Conservation (phyloP, 2,113 vertebrate species). For the human (Homo sapiens) region GRCh38 chr18:4485001-4485500, state of each 20-base stretch:
- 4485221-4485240: neutral
- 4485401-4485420: neutral
- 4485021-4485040: neutral
- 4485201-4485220: neutral
- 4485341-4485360: neutral
- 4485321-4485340: neutral
- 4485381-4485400: neutral
- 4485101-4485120: neutral
- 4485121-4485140: too few species aligned
- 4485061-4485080: neutral
- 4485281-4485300: neutral
- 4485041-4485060: neutral
- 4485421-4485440: neutral
- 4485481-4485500: neutral
- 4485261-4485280: neutral
- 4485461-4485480: neutral
- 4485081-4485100: neutral
- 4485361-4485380: neutral
- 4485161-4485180: neutral
- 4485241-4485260: too few species aligned
- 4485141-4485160: neutral
- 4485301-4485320: neutral
- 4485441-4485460: neutral
- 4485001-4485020: neutral
- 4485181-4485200: neutral